These are phyloP conservation scores for Rhyacophila evoluta DNA, from an alignment of 2,888 invertebrate species.

Conservation along the genomic window DNA sequence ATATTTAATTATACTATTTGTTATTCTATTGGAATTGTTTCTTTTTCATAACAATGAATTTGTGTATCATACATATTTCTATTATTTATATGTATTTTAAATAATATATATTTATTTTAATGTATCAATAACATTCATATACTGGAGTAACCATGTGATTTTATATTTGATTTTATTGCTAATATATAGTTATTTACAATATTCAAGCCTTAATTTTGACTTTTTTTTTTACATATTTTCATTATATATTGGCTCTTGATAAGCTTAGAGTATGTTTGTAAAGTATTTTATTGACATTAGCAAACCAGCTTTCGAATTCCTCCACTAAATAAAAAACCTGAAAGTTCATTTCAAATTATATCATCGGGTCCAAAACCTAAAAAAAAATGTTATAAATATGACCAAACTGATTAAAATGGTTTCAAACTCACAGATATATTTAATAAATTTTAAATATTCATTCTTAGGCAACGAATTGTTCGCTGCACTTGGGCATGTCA, in stretches of 20 bases:
- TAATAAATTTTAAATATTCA: no score
- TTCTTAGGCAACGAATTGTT: no score
- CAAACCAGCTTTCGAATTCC: constrained; percentile 11
- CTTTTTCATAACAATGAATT: neutral
- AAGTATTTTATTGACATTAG: constrained; percentile 19
- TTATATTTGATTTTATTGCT: neutral
- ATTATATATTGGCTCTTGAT: neutral
- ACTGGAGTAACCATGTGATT: neutral
- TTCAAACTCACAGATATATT: no score
- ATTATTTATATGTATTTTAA: neutral
- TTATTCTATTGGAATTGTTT: neutral
- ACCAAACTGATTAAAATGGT: no score
- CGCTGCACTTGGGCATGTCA: no score
- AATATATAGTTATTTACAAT: neutral
- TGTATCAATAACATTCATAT: neutral
- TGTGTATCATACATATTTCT: neutral
- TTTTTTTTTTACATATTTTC: neutral
- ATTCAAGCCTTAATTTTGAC: neutral
- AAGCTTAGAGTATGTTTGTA: neutral
- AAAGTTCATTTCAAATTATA: no score
- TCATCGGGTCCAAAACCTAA: no score
- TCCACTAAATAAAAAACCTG: no score
- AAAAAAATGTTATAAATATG: no score
- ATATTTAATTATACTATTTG: neutral
- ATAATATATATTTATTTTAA: neutral